These are phyloP conservation scores for Papilio polyxenes DNA, from an alignment of 1,140 invertebrate genomes.

Conservation along the genomic window DNA sequence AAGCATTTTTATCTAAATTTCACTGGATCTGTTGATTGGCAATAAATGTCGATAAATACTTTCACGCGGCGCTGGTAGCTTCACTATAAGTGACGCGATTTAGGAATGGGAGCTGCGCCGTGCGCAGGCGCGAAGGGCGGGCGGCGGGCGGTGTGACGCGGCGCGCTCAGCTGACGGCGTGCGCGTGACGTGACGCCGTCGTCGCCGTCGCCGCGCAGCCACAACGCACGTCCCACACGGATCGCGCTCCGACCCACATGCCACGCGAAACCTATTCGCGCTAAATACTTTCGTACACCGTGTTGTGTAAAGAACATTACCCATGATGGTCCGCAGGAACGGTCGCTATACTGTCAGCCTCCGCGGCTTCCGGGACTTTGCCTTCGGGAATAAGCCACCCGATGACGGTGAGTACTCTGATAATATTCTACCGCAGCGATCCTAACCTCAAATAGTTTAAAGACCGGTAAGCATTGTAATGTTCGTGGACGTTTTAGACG, in stretches of 20 bases:
- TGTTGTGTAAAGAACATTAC: slow-evolving; percentile 44
- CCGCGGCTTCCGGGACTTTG: slow-evolving; percentile 76
- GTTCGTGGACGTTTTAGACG: slow-evolving; percentile 24
- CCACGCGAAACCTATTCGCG: slow-evolving; percentile 42
- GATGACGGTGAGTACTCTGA: slow-evolving; percentile 72
- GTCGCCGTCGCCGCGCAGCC: slow-evolving; percentile 53
- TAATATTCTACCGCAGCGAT: slow-evolving; percentile 31
- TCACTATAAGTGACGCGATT: slow-evolving; percentile 42
- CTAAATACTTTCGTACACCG: slow-evolving; percentile 37
- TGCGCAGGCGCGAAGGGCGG: slow-evolving; percentile 68
- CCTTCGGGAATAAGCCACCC: slow-evolving; percentile 74
- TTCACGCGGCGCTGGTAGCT: background rate
- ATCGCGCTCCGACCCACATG: slow-evolving; percentile 49
- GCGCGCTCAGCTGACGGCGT: slow-evolving; percentile 69
- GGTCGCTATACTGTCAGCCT: slow-evolving; percentile 78
- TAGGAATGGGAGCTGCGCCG: slow-evolving; percentile 41
- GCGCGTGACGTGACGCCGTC: slow-evolving; percentile 58
- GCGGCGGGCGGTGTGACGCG: slow-evolving; percentile 64
- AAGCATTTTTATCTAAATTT: too few relatives aligned
- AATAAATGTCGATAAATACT: background rate
- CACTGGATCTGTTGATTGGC: background rate
- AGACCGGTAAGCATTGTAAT: slow-evolving; percentile 36
- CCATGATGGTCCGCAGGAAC: slow-evolving; percentile 79
- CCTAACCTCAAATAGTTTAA: slow-evolving; percentile 45
- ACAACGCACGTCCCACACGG: slow-evolving; percentile 55